Evolutionary conservation across 2,888 invertebrate species (phyloP), one percentile per base, ranked within the genome.

Genomic region (Acholoe squamosa): DNA sequence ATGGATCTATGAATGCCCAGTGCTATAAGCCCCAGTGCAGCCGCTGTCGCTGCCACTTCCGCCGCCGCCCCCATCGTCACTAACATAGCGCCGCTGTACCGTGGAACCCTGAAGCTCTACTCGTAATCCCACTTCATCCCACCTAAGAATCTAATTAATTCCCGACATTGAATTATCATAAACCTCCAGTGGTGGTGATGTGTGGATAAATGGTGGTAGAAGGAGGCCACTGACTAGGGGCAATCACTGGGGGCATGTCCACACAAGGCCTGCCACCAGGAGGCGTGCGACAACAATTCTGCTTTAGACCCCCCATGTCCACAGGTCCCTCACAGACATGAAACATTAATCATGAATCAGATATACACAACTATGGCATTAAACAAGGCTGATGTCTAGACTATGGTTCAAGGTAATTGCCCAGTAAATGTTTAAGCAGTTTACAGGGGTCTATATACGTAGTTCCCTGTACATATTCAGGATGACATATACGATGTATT

Each of bases 131-230:
- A 0, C 71, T 71, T 0, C 25, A 25, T 28, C 71, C 71, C 14
- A 5, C 71, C 71, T 7, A 28, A 28, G 71, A 71, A 71, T 71
- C 71, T 71, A 71, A 71, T 71, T 71, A 71, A 71, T 71, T 71
- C 71, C 71, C 28, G n/a, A 3, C 0, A 14, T 25, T 71, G 28
- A 71, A 71, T 71, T 28, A 71, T 71, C 25, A 25, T 71, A 71
- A 25, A 71, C 28, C 71, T 71, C 61, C 61, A 7, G 3, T 61
- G 14, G 61, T 61, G 22, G 14, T n/a, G n/a, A n/a, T 61, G 61
- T 25, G 71, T 28, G 71, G 71, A 22, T 71, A 71, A 14, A 3
- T n/a, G 61, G 14, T n/a, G 61, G 61, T n/a, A n/a, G 61, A 19
- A 19, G n/a, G 61, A 3, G 61, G 22, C 61, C n/a, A 61, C 61